phyloP scores from a whole-genome alignment of 2,797 vertebrate species.

The Eurystomus glaucurus region DNA sequence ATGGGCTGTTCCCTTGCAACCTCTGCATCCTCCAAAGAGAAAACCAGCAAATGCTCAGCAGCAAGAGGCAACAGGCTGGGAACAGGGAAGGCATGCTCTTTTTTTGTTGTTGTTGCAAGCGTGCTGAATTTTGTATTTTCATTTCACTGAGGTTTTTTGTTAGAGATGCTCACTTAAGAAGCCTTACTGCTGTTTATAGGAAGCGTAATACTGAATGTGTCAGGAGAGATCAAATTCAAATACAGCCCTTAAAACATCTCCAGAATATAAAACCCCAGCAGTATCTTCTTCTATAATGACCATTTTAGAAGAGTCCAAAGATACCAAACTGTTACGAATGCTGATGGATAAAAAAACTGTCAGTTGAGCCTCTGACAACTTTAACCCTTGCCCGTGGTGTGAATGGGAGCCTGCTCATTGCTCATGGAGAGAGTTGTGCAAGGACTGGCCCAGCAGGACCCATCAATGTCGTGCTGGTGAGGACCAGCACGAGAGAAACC shows the following conservation, averaged over 20 bases:
- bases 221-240: not conserved
- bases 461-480: rapidly evolving
- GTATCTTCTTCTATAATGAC: not conserved
- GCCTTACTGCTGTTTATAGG: not conserved
- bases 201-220: not conserved
- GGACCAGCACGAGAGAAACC: not conserved
- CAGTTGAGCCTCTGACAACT: not conserved
- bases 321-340: not conserved
- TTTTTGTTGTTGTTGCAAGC: not conserved
- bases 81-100: not conserved
- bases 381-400: not conserved
- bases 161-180: not conserved
- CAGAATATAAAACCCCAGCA: not conserved
- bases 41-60: slow-evolving; percentile 5
- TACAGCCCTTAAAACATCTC: not conserved
- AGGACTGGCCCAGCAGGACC: not conserved
- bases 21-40: not conserved
- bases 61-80: not conserved
- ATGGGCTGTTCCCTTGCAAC: not conserved
- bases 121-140: not conserved
- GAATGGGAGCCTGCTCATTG: not conserved
- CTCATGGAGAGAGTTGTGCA: rapidly evolving
- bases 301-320: not conserved
- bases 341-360: not conserved
- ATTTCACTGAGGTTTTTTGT: not conserved